Evolutionary conservation across 2,113 vertebrate genomes (phyloP), one percentile per base, ranked within the genome.

Genomic region (Solenodon paradoxus): DNA sequence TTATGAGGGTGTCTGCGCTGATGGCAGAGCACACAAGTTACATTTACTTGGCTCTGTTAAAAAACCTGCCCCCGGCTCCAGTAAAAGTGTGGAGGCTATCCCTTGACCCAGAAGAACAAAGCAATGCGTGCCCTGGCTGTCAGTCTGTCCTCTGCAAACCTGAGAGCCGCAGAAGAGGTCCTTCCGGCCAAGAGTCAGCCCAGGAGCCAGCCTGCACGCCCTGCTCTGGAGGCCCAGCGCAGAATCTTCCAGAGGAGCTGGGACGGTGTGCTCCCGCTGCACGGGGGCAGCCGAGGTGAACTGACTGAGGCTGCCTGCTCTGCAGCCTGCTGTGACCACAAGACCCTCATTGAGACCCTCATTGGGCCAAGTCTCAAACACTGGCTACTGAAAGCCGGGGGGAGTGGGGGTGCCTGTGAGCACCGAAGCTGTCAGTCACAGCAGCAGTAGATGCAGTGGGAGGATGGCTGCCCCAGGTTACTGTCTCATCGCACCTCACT

Each of bases 21-120:
- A 61, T 68, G 85, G 71, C 42, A 81, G 10, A 90, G 75, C 42
- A 94, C 45, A 8, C 57, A 57, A 88, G 63, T 96, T 89, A 90
- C 61, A 53, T 22, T 74, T 63, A 87, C 88, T 61, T 68, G 35
- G 35, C n/a, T 45, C 75, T 55, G 72, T 53, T 35, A 63, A 92
- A 55, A 93, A 78, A 38, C 47, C 38, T 38, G 4, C 16, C 64
- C 42, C 16, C 6, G 69, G 47, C 79, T 83, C 77, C 69, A 68
- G 55, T 30, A 47, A 38, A 77, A 57, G 42, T 19, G 45, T 61
- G 9, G 26, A 91, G 72, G 24, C 30, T 85, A 68, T 71, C 35
- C 49, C 45, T n/a, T 51, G 47, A 82, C 12, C 53, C 24, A 7
- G 8, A 42, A 22, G 22, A 85, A 61, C 30, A 93, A 87, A 55